Evolutionary conservation across 2,797 vertebrate genomes (phyloP).

Genomic region (Characodon lateralis): DNA sequence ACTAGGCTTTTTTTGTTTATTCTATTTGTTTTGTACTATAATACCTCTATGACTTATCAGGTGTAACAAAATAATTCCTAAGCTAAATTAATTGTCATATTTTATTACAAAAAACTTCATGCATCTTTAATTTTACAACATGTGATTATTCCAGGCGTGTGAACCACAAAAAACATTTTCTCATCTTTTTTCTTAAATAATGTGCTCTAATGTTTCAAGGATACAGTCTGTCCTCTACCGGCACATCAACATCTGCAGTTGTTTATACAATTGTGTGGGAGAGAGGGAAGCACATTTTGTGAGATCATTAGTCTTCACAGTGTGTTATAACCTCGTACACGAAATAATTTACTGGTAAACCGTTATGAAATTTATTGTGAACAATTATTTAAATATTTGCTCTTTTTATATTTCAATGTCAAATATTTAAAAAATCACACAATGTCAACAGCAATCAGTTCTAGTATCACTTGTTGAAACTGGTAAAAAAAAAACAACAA

Average conservation of each 20-base stretch:
- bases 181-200: neutral
- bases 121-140: neutral
- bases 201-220: neutral
- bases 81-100: neutral
- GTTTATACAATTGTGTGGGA: constrained; percentile 5
- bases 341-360: neutral
- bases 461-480: neutral
- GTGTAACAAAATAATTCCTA: neutral
- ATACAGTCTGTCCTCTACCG: neutral
- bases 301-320: neutral
- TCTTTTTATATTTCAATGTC: neutral
- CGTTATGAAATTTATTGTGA: neutral
- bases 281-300: neutral
- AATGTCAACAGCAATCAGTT: too few relatives aligned
- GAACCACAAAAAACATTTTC: neutral
- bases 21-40: neutral
- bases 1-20: neutral
- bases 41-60: neutral
- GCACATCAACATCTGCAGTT: neutral
- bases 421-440: neutral
- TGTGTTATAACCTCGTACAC: neutral
- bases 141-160: neutral
- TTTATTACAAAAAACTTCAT: neutral
- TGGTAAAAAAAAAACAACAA: neutral
- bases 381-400: neutral